phyloP scores from a whole-genome alignment of 2,888 invertebrate species.

The Thecocarcelia acutangulata region DNA sequence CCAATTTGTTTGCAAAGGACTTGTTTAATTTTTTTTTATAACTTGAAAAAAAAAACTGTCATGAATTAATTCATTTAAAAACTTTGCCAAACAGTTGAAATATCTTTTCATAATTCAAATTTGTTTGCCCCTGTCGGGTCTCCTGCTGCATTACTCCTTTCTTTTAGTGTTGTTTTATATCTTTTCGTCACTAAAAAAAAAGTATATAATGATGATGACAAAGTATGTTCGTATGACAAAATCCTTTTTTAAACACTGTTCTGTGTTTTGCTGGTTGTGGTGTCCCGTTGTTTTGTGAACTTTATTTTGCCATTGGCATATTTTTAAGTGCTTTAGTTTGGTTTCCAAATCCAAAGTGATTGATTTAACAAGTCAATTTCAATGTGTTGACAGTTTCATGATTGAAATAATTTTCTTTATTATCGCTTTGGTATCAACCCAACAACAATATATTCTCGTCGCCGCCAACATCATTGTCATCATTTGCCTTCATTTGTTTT shows the following conservation, averaged over 20 bases:
- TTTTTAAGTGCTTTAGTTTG: slow-evolving; percentile 65
- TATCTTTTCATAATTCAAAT: slow-evolving; percentile 8
- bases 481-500: slow-evolving; percentile 62
- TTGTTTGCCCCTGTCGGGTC: background rate
- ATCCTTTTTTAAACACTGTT: slow-evolving; percentile 13
- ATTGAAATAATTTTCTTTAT: slow-evolving; percentile 71
- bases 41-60: too few species aligned
- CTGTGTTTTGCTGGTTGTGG: slow-evolving; percentile 1
- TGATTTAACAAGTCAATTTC: slow-evolving; percentile 70
- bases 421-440: slow-evolving; percentile 62
- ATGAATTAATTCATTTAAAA: background rate
- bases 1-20: too few species aligned
- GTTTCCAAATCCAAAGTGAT: slow-evolving; percentile 67
- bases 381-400: slow-evolving; percentile 71
- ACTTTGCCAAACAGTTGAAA: background rate
- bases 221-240: slow-evolving; percentile 15
- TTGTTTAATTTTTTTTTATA: too few species aligned
- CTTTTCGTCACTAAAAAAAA: background rate
- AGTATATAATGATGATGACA: slow-evolving; percentile 7
- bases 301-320: slow-evolving; percentile 64
- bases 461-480: slow-evolving; percentile 53
- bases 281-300: slow-evolving; percentile 43
- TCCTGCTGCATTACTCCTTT: background rate
- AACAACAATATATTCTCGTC: slow-evolving; percentile 42
- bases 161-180: background rate